A percentile compares a stretch with the other conserved stretches of the same genome.
phyloP scores from a whole-genome alignment of 2,113 vertebrate species.

The Xerus inauris region DNA sequence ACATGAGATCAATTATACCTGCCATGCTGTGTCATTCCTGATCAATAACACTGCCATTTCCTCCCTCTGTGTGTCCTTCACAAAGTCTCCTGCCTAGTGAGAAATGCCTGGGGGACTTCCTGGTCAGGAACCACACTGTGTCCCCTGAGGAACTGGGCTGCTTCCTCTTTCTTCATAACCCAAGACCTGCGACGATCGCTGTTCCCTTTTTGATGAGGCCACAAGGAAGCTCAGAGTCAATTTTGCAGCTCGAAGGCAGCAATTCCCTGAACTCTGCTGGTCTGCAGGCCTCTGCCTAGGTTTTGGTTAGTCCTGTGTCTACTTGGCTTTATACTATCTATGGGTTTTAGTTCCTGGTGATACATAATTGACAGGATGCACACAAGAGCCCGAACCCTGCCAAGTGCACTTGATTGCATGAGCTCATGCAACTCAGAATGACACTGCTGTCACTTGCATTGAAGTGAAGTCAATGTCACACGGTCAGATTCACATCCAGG shows the following conservation, averaged over 20 bases:
- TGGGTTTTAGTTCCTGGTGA: neutral
- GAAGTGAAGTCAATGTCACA: neutral
- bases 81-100: neutral
- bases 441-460: accelerated
- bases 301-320: neutral
- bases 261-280: neutral
- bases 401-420: too few species aligned
- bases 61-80: neutral
- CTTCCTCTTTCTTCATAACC: neutral
- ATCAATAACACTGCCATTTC: accelerated
- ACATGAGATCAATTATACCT: neutral
- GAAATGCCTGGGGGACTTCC: neutral
- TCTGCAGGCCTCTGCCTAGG: neutral
- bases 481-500: neutral
- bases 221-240: neutral
- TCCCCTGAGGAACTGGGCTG: neutral
- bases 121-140: neutral
- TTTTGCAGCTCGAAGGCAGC: neutral
- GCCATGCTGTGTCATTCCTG: accelerated
- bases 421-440: neutral
- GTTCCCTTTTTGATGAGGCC: neutral
- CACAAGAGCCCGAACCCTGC: neutral
- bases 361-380: neutral
- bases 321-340: neutral
- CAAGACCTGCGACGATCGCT: neutral